phyloP scores from a whole-genome alignment of 2,888 invertebrate species.

The Thereva unica region DNA sequence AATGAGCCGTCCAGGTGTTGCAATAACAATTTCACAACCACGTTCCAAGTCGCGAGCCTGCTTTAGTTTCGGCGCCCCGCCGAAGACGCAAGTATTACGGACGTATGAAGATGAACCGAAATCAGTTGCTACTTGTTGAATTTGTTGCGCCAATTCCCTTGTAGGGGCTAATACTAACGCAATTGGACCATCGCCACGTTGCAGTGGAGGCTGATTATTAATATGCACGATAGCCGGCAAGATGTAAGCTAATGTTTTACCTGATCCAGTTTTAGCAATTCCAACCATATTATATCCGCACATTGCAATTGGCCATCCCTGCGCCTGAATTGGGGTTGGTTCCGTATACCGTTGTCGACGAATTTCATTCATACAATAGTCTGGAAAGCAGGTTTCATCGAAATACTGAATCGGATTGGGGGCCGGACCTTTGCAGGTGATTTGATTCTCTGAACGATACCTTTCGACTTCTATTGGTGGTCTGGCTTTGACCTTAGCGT shows the following conservation, averaged over 20 bases:
- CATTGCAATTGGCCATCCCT: slow-evolving; percentile 86
- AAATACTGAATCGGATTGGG: slow-evolving; percentile 79
- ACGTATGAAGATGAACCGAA: slow-evolving; percentile 79
- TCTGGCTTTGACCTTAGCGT: slow-evolving; percentile 65
- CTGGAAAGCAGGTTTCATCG: slow-evolving; percentile 79
- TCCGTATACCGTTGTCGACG: slow-evolving; percentile 68
- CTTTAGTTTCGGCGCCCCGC: slow-evolving; percentile 83
- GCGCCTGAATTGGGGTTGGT: slow-evolving; percentile 84
- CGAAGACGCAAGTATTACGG: slow-evolving; percentile 86
- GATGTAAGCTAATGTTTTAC: slow-evolving; percentile 78
- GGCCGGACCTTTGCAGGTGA: slow-evolving; percentile 73
- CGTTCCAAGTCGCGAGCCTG: slow-evolving; percentile 73
- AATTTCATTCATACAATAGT: slow-evolving; percentile 70
- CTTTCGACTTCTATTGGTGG: slow-evolving; percentile 70
- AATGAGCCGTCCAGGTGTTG: slow-evolving; percentile 85
- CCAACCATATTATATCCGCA: slow-evolving; percentile 82
- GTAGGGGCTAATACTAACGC: slow-evolving; percentile 80
- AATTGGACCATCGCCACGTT: slow-evolving; percentile 82
- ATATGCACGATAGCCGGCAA: slow-evolving; percentile 86
- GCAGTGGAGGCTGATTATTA: slow-evolving; percentile 75
- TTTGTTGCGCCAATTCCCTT: slow-evolving; percentile 78
- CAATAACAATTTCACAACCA: slow-evolving; percentile 86
- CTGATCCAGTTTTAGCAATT: slow-evolving; percentile 84
- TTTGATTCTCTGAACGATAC: slow-evolving; percentile 69
- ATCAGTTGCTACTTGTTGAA: slow-evolving; percentile 78